Evolutionary conservation across 1,140 invertebrate species (phyloP).

Genomic region (Mya arenaria): DNA sequence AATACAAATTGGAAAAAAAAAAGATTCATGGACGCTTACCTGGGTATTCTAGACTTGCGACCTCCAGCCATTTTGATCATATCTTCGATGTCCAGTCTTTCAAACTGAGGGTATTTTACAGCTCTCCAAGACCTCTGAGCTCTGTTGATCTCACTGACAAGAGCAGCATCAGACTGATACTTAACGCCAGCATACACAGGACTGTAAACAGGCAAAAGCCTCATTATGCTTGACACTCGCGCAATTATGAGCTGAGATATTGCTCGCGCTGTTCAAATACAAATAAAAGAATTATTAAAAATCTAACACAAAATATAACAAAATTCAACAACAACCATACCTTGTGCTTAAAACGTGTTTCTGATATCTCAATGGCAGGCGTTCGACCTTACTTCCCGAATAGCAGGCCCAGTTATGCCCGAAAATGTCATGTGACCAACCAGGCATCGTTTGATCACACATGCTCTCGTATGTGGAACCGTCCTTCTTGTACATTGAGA

Average conservation of each 20-base stretch:
- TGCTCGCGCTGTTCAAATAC: too few species aligned
- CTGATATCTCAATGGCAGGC: background rate
- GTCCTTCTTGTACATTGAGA: conserved; percentile 79
- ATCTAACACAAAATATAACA: too few species aligned
- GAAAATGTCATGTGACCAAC: conserved; percentile 82
- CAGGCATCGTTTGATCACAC: conserved; percentile 80
- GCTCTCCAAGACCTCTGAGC: conserved; percentile 82
- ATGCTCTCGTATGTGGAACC: conserved; percentile 75
- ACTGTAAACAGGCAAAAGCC: background rate
- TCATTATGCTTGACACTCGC: too few species aligned
- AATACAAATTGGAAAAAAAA: too few species aligned
- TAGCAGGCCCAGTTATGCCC: conserved; percentile 81
- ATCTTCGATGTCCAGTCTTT: conserved; percentile 77
- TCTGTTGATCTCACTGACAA: conserved; percentile 81
- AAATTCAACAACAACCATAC: too few species aligned
- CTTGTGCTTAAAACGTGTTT: background rate
- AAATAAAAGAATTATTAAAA: too few species aligned
- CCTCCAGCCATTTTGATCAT: conserved; percentile 79
- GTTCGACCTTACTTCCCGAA: conserved; percentile 61
- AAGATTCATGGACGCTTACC: conserved; percentile 64
- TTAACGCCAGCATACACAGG: conserved; percentile 13
- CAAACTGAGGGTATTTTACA: conserved; percentile 78
- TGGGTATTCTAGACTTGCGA: conserved; percentile 70
- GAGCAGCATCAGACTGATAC: conserved; percentile 58
- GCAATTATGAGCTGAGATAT: too few species aligned